These are phyloP conservation scores for Nothocercus nigrocapillus DNA, from an alignment of 2,113 vertebrate genomes.

Conservation along the genomic window DNA sequence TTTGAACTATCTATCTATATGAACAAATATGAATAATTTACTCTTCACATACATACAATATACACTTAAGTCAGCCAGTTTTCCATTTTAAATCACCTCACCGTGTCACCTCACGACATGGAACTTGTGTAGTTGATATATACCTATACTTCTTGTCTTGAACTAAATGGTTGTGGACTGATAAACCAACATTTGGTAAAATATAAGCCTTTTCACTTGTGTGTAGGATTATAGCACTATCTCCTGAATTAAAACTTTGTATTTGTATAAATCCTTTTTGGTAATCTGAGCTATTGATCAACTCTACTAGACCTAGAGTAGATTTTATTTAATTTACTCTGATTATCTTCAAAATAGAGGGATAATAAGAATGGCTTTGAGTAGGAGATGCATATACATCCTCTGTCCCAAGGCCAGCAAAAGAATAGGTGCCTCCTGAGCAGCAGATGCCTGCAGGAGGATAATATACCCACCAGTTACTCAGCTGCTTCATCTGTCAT, in stretches of 20 bases:
- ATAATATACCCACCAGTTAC: conserved; percentile 58
- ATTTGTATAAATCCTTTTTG: neutral
- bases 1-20: neutral
- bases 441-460: conserved; percentile 44
- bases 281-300: neutral
- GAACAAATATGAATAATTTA: neutral
- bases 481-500: conserved; percentile 62
- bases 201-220: neutral
- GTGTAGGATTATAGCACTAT: neutral
- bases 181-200: neutral
- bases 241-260: neutral
- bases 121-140: neutral
- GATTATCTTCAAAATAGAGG: conserved; percentile 3
- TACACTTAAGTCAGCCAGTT: neutral
- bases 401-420: conserved; percentile 25
- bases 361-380: neutral
- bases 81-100: neutral
- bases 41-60: neutral
- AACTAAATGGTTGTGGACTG: neutral
- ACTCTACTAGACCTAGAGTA: neutral
- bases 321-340: conserved; percentile 20
- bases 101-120: neutral
- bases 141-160: neutral
- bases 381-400: neutral
- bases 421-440: conserved; percentile 46